phyloP scores from a whole-genome alignment of 2,888 invertebrate genomes.

The Mesoligia furuncula region DNA sequence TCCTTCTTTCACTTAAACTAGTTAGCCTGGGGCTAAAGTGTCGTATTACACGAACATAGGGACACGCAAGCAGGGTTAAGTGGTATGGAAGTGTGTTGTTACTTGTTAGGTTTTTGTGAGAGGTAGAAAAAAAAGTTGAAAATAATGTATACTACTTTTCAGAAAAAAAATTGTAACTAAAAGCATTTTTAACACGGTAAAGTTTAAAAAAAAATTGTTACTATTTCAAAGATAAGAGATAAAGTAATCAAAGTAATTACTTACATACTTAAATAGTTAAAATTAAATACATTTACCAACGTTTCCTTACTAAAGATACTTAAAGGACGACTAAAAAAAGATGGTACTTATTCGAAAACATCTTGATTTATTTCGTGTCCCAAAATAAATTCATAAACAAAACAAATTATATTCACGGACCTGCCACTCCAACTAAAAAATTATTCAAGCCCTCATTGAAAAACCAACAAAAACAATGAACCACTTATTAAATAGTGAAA shows the following conservation, averaged over 20 bases:
- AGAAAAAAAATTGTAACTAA: neutral
- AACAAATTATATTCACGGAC: neutral
- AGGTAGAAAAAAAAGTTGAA: neutral
- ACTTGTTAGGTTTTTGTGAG: conserved; percentile 30
- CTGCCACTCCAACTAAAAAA: conserved; percentile 13
- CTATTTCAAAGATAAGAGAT: neutral
- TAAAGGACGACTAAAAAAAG: neutral
- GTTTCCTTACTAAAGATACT: neutral
- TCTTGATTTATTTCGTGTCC: neutral
- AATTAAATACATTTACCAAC: neutral
- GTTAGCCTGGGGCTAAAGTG: conserved; percentile 84
- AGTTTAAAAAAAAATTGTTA: neutral
- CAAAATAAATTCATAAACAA: conserved; percentile 21
- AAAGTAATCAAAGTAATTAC: no score
- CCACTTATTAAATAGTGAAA: conserved; percentile 50
- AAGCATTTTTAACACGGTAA: neutral
- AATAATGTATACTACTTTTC: neutral
- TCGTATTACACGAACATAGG: conserved; percentile 73
- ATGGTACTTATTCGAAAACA: neutral
- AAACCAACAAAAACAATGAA: conserved; percentile 42
- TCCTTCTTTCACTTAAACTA: conserved; percentile 80
- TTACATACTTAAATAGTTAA: neutral
- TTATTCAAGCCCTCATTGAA: conserved; percentile 16
- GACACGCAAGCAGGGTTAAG: conserved; percentile 64
- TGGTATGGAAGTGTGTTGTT: conserved; percentile 41